Percentiles rank a stretch among this genome's conserved stretches.
Evolutionary conservation across 1,140 invertebrate species (phyloP).

Genomic region (Maconellicoccus hirsutus): DNA sequence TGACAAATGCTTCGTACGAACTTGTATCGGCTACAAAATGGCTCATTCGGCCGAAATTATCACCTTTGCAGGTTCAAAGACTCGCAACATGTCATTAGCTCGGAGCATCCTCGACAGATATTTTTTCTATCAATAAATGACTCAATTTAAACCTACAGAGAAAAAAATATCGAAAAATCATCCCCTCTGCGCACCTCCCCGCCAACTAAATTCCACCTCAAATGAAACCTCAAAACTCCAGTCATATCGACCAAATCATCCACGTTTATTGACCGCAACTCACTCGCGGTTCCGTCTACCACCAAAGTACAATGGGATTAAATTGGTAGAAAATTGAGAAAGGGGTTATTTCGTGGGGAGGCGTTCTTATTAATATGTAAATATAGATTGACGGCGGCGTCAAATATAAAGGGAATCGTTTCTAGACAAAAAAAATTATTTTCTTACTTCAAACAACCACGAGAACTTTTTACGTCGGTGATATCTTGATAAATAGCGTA

Average conservation of each 20-base stretch:
- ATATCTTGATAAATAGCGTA: background rate
- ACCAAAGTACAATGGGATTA: conserved; percentile 15
- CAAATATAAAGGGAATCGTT: conserved; percentile 7
- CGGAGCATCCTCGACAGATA: too few species aligned
- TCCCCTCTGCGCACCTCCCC: too few species aligned
- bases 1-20: background rate
- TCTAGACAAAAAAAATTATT: background rate
- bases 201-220: too few species aligned
- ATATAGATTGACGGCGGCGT: conserved; percentile 21
- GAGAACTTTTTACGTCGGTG: background rate
- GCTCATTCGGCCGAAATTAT: too few species aligned
- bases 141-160: too few species aligned
- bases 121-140: too few species aligned
- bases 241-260: background rate
- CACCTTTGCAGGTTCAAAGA: too few species aligned
- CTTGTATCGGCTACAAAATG: too few species aligned
- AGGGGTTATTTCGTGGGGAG: background rate
- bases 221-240: background rate
- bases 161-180: too few species aligned
- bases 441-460: background rate
- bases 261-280: conserved; percentile 20
- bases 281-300: background rate
- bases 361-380: conserved; percentile 18
- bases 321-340: conserved; percentile 20
- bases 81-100: too few species aligned